Base-by-base conservation (phyloP, 2,888 invertebrate genomes). In the Microplitis manilae region DNA sequence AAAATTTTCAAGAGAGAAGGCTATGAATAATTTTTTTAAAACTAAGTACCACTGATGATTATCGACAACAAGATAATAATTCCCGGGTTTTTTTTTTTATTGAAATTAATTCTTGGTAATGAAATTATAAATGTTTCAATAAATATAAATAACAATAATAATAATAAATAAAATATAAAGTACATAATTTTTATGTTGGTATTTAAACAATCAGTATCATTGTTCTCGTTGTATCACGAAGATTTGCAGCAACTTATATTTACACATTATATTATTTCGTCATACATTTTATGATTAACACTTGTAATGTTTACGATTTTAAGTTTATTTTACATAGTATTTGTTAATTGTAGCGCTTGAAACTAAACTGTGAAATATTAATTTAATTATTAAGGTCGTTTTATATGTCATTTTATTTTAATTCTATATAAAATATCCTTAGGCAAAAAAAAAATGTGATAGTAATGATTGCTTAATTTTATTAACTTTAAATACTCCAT, bases 141-240 rank as follows among this genome's bases (percentile, higher is more conserved):
- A 50, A 50, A 50, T 50, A 13, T 6, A 50, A 50, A 17, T 15
- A 15, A 5, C 5, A 62, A 62, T 62, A 62, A 62, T 62, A 62
- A 62, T 62, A 62, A 15, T n/a, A 59, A 59, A n/a, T n/a, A 59
- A 59, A 59, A 59, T 13, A 6, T 59, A 59, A 62, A 62, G 17
- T 17, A 62, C 17, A 6, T 17, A 62, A 62, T 62, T 17, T 62
- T 65, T 30, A 8, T 30, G 7, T 38, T 30, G 13, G 65, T 20
- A 20, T 65, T 65, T 65, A 65, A 65, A 65, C 65, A 65, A 65
- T 65, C 65, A 38, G 65, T 65, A 65, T 65, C 65, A 65, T 65
- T 65, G 65, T 65, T 65, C 81, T 83, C 72, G 75, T 68, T 9
- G 39, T 9, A 9, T 15, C 39, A 6, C 13, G 13, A 72, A 62